Evolutionary conservation across 2,113 vertebrate genomes (phyloP).

Genomic region (Cacatua alba): DNA sequence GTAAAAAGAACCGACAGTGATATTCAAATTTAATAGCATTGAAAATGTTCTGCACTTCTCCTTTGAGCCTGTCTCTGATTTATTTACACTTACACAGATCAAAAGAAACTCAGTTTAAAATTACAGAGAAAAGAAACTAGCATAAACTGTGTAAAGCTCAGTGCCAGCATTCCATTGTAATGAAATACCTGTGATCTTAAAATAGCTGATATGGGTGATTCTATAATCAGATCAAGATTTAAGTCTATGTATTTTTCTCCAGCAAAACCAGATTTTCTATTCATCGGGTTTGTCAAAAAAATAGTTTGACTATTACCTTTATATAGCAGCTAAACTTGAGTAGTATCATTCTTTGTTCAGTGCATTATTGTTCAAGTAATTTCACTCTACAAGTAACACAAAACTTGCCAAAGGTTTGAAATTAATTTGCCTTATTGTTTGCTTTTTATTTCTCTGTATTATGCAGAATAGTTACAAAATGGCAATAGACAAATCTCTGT

Average conservation of each 20-base stretch:
- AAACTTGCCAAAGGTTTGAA: not conserved
- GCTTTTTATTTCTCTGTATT: constrained; percentile 31
- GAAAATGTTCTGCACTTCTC: constrained; percentile 7
- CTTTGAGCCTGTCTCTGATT: constrained; percentile 5
- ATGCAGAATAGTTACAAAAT: not conserved
- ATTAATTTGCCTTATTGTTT: constrained; percentile 20
- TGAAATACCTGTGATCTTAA: constrained; percentile 48
- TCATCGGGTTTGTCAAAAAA: not conserved
- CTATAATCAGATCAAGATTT: constrained; percentile 9
- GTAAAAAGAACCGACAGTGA: constrained; percentile 24
- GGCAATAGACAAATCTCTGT: not conserved
- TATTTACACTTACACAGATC: constrained; percentile 36
- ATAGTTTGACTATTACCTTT: not conserved
- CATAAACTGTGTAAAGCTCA: constrained; percentile 6
- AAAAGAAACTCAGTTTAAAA: constrained; percentile 38
- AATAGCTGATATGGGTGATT: constrained; percentile 9
- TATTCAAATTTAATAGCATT: not conserved
- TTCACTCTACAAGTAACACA: not conserved
- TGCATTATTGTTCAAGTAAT: not conserved
- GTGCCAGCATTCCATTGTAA: not conserved
- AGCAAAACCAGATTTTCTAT: not conserved
- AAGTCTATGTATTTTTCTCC: not conserved
- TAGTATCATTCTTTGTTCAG: not conserved
- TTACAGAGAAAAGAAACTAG: constrained; percentile 33
- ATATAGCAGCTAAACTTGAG: not conserved